Conservation (phyloP, 2,888 invertebrate genomes). For the Aporophyla lueneburgensis region DNA sequence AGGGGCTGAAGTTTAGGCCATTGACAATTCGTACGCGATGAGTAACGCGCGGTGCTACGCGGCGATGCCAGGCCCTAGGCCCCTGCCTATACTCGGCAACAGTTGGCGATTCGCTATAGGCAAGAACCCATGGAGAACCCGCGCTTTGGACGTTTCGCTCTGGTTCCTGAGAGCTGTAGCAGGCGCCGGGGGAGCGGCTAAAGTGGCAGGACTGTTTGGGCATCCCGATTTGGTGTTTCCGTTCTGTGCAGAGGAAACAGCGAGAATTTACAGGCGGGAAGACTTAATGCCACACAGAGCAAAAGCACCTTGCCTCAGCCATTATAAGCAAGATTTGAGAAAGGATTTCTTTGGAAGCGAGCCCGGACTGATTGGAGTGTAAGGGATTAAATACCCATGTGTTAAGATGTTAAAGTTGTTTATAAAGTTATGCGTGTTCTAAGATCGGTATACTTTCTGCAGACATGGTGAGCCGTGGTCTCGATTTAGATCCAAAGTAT, state of each 20-base stretch:
- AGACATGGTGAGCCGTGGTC: constrained; percentile 98
- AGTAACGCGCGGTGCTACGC: constrained; percentile 89
- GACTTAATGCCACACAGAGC: constrained; percentile 93
- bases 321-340: constrained; percentile 93
- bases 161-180: constrained; percentile 88
- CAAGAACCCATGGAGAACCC: constrained; percentile 85
- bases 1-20: constrained; percentile 79
- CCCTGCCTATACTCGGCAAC: constrained; percentile 94
- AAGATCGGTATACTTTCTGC: constrained; percentile 62
- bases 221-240: constrained; percentile 94
- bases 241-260: constrained; percentile 94
- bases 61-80: constrained; percentile 94
- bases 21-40: constrained; percentile 83
- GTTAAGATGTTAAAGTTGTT: neutral
- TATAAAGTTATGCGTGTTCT: constrained; percentile 2
- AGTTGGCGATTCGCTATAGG: constrained; percentile 94
- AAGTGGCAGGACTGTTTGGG: constrained; percentile 93
- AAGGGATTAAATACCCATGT: constrained; percentile 79
- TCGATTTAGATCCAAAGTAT: constrained; percentile 95
- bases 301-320: constrained; percentile 93
- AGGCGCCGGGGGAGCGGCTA: constrained; percentile 89
- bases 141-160: constrained; percentile 90
- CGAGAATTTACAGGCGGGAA: constrained; percentile 93
- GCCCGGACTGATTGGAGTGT: constrained; percentile 94
- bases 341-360: constrained; percentile 93